Evolutionary conservation across 2,888 invertebrate species (phyloP).

Genomic region (Phlogophora meticulosa): DNA sequence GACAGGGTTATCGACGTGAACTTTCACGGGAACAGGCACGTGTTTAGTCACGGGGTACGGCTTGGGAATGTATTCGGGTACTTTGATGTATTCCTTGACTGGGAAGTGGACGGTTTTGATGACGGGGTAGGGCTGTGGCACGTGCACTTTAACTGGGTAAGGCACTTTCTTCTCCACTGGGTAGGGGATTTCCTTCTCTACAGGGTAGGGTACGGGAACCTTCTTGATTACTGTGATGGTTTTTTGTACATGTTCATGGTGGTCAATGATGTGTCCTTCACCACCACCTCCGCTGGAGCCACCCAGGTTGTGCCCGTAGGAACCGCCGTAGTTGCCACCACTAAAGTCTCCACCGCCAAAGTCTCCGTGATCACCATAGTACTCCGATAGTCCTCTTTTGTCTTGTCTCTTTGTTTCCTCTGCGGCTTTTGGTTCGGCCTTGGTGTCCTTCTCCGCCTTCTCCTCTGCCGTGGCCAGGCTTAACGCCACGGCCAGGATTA

Average conservation of each 20-base stretch:
- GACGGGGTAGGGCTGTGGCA: slow-evolving; percentile 93
- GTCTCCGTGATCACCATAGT: slow-evolving; percentile 84
- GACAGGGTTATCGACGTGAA: slow-evolving; percentile 93
- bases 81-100: slow-evolving; percentile 92
- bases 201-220: slow-evolving; percentile 93
- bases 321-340: slow-evolving; percentile 73
- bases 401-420: slow-evolving; percentile 90
- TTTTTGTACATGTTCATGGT: slow-evolving; percentile 90
- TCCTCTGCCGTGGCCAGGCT: slow-evolving; percentile 91
- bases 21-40: slow-evolving; percentile 92
- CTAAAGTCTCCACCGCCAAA: slow-evolving; percentile 75
- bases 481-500: slow-evolving; percentile 90
- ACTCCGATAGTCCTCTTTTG: slow-evolving; percentile 90
- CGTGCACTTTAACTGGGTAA: slow-evolving; percentile 92
- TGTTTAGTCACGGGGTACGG: slow-evolving; percentile 93
- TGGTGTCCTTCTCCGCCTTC: slow-evolving; percentile 86
- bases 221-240: slow-evolving; percentile 93
- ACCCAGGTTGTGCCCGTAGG: slow-evolving; percentile 67
- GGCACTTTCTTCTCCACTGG: slow-evolving; percentile 93
- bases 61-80: slow-evolving; percentile 92
- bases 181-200: slow-evolving; percentile 93
- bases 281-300: slow-evolving; percentile 67
- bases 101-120: slow-evolving; percentile 93
- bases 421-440: slow-evolving; percentile 85
- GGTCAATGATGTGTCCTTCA: slow-evolving; percentile 65